phyloP scores from a whole-genome alignment of 2,797 vertebrate genomes.

The Trachurus trachurus region DNA sequence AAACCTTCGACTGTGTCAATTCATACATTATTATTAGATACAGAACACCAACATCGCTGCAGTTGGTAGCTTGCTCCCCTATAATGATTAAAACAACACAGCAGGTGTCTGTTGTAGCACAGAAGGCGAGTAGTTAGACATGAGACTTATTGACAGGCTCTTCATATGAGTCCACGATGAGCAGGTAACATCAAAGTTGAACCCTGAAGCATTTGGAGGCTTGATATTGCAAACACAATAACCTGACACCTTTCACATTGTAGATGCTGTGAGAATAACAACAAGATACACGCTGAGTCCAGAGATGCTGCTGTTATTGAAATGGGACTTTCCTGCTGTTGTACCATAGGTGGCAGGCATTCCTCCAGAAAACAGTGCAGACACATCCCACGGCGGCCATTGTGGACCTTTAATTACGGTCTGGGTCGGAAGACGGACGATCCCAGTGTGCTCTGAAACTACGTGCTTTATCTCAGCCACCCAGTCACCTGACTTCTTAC shows the following conservation, averaged over 20 bases:
- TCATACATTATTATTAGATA: neutral
- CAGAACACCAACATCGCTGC: no score
- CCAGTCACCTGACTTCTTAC: conserved; percentile 60
- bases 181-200: conserved; percentile 10
- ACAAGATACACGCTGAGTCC: conserved; percentile 11
- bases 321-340: conserved; percentile 29
- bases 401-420: conserved; percentile 73
- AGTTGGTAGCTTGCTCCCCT: no score
- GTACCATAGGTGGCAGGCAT: conserved; percentile 18
- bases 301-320: conserved; percentile 32
- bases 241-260: conserved; percentile 32
- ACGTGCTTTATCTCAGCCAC: conserved; percentile 61
- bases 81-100: no score
- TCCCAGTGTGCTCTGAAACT: conserved; percentile 50
- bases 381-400: conserved; percentile 55
- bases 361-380: conserved; percentile 31
- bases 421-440: conserved; percentile 60
- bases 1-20: no score
- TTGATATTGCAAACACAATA: conserved; percentile 27
- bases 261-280: conserved; percentile 30
- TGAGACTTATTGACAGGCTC: neutral
- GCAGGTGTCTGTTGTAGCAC: neutral
- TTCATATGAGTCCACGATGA: neutral
- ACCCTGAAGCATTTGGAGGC: neutral
- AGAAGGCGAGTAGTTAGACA: neutral